Conservation (phyloP, 2,797 vertebrate species). For the Amblyopsis hoosieri region DNA sequence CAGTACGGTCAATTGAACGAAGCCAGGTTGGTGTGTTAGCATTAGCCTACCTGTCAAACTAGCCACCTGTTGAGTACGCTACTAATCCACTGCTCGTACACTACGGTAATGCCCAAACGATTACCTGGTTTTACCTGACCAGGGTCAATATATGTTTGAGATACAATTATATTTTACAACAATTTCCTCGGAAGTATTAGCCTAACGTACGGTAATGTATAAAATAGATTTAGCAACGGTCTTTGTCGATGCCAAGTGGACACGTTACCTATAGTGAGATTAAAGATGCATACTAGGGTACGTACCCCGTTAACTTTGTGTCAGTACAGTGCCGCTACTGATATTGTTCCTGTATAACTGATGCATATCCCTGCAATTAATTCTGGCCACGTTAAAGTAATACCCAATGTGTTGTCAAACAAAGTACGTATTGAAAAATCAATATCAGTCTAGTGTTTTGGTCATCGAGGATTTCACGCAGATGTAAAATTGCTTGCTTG, state of each 20-base stretch:
- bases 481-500: neutral
- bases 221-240: no score
- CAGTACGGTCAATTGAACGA: neutral
- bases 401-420: constrained; percentile 26
- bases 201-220: no score
- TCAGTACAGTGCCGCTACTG: no score
- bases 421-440: constrained; percentile 38
- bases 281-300: no score
- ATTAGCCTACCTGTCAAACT: constrained; percentile 52
- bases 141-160: no score
- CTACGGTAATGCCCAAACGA: constrained; percentile 14
- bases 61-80: constrained; percentile 55
- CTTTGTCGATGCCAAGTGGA: no score
- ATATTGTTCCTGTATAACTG: no score
- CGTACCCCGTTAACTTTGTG: no score
- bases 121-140: neutral
- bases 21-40: constrained; percentile 25
- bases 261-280: no score
- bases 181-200: no score
- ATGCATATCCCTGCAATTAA: neutral
- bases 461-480: constrained; percentile 37
- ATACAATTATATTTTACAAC: no score
- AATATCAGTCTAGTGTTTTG: neutral
- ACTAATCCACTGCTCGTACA: constrained; percentile 38
- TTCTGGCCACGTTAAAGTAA: constrained; percentile 2